Conservation (phyloP, 2,888 invertebrate species). For the Troglohyphantes excavatus region DNA sequence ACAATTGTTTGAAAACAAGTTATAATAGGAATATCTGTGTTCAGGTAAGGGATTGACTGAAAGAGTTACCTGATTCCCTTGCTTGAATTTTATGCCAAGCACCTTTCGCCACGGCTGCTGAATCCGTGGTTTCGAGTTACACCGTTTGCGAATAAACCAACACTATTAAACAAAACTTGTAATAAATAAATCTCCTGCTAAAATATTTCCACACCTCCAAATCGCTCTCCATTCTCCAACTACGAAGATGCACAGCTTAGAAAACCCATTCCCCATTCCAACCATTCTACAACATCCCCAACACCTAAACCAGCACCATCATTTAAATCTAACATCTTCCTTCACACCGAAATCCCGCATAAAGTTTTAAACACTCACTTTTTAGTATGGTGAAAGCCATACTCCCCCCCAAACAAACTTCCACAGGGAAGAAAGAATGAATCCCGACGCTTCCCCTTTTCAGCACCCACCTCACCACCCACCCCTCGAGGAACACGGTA, state of each 20-base stretch:
- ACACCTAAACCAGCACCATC: conserved; percentile 11
- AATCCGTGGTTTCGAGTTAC: no score
- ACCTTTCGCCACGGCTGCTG: no score
- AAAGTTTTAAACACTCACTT: neutral
- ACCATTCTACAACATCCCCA: neutral
- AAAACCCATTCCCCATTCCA: conserved; percentile 38
- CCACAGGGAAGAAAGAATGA: conserved; percentile 38
- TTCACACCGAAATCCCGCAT: neutral
- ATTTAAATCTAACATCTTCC: neutral
- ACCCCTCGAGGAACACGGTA: neutral
- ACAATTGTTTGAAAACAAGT: no score
- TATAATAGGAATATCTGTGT: no score
- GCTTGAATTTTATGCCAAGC: no score
- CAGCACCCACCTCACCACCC: neutral
- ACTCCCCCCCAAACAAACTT: neutral
- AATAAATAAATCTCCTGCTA: neutral
- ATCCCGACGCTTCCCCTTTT: neutral
- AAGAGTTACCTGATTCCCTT: no score
- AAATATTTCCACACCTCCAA: conserved; percentile 21
- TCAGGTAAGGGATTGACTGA: no score
- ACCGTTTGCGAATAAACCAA: no score
- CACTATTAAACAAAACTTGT: no score
- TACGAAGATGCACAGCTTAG: neutral
- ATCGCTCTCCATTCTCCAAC: conserved; percentile 3
- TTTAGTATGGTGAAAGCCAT: neutral